Base-by-base conservation (phyloP, 2,113 vertebrate species). In the Neopipo cinnamomea region DNA sequence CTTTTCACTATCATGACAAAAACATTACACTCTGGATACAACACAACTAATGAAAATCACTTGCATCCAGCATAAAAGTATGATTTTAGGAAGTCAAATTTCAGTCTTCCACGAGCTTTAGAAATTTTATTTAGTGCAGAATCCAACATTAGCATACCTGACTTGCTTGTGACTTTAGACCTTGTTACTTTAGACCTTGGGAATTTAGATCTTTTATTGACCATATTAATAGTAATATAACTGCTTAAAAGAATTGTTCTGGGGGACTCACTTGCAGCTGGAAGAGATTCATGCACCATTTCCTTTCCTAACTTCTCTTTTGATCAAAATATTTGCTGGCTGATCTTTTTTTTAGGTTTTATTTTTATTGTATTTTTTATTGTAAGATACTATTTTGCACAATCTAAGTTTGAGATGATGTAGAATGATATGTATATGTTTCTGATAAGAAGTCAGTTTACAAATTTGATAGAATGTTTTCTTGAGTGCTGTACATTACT, bases 211-310 rank as follows among this genome's bases (percentile, higher is more conserved):
- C 1, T 8, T 5, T 86, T 49, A 33, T 52, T 52, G 50, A 28
- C 25, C 9, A 52, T 28, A 52, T 28, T 28, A 52, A 52, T 19
- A 63, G 17, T 20, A 55, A 50, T 55, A 19, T 27, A 63, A 68
- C 21, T 8, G 1, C 4, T 80, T 83, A 44, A 4, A 63, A 46
- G 6, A 84, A 55, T 12, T 93, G 16, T 58, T 79, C 37, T 49
- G 62, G 14, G 39, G 15, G 49, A 22, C 8, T 63, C 21, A 14
- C 23, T 42, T 47, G 11, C 52, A 83, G 35, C 22, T 52, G 28
- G 53, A 44, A 41, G 27, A 67, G 20, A 52, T 50, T 78, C 6
- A 49, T 67, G 31, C 0, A 2, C 20, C 0, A 33, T 50, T 42
- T 72, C 11, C 14, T 55, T 65, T 70, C 20, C 22, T 76, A 89